These are phyloP conservation scores for Allygus modestus DNA, from an alignment of 2,888 invertebrate species.

Conservation along the genomic window DNA sequence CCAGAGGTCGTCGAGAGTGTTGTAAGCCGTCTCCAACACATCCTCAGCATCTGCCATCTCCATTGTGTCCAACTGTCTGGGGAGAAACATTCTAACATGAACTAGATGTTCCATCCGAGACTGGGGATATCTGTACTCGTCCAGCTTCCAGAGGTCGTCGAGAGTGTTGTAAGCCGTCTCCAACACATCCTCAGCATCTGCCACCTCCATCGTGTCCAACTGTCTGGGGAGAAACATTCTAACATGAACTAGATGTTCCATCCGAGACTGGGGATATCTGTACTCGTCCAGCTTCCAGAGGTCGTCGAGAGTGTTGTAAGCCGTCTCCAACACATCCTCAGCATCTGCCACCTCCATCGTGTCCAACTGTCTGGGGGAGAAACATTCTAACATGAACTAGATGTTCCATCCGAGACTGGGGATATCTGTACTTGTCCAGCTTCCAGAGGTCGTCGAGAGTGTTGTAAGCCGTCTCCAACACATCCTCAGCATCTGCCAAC, in stretches of 20 bases:
- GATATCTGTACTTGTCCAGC: slow-evolving; percentile 84
- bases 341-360: slow-evolving; percentile 75
- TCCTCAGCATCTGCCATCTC: slow-evolving; percentile 81
- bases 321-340: slow-evolving; percentile 89
- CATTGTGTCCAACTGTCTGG: too few relatives aligned
- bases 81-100: slow-evolving; percentile 89
- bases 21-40: slow-evolving; percentile 89
- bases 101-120: slow-evolving; percentile 91
- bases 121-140: slow-evolving; percentile 87
- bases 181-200: slow-evolving; percentile 85
- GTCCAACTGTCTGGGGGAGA: too few relatives aligned
- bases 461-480: slow-evolving; percentile 90
- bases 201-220: slow-evolving; percentile 69
- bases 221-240: too few relatives aligned
- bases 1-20: slow-evolving; percentile 96
- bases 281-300: slow-evolving; percentile 91
- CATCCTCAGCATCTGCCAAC: slow-evolving; percentile 81
- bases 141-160: slow-evolving; percentile 96
- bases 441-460: slow-evolving; percentile 97
- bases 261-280: slow-evolving; percentile 89
- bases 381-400: slow-evolving; percentile 90
- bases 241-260: slow-evolving; percentile 91
- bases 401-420: slow-evolving; percentile 91
- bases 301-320: slow-evolving; percentile 93
- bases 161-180: slow-evolving; percentile 91